Evolutionary conservation across 1,140 invertebrate species (phyloP), one percentile per base, ranked within the genome.

Genomic region (Lordiphosa stackelbergi): DNA sequence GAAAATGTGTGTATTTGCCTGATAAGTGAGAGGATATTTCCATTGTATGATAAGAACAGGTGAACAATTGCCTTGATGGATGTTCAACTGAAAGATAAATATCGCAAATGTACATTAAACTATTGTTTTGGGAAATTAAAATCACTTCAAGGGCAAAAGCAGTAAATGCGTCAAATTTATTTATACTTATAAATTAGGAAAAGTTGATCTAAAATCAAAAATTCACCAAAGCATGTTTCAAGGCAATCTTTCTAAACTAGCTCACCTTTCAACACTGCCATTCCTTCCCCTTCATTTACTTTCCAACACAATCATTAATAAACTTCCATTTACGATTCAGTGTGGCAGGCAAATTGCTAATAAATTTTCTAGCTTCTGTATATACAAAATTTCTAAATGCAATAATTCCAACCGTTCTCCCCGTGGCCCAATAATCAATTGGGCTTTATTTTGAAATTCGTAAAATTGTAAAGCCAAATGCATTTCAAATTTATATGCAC

Each of bases 281-380:
- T 31, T 31, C 28, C 28, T 51, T 9, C 38, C 13, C 4, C 2
- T 31, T 31, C 40, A 41, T 41, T 41, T 11, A 35, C n/a, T 47
- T 35, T 9, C 24, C 35, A 12, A 3, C 36, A 34, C 42, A 37
- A 34, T 41, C 22, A 41, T 35, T 34, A 4, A 37, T 11, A 47
- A 13, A 37, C 19, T 36, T 5, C 13, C 9, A 0, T 4, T 46
- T 24, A 34, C 9, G 11, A 46, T 5, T 38, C 4, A 62, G 41
- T 10, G 11, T 63, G 58, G 46, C 45, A 54, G 74, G 34, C 12
- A 53, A 66, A 74, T 66, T 55, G 43, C 51, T 12, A n/a, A 53
- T 57, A 12, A 53, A 75, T 66, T 49, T 37, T 10, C 7, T 22
- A 22, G 34, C 43, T 10, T 12, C 19, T 37, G n/a, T n/a, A 70